These are phyloP conservation scores for Datnioides undecimradiatus DNA, from an alignment of 2,113 vertebrate species.

Conservation along the genomic window DNA sequence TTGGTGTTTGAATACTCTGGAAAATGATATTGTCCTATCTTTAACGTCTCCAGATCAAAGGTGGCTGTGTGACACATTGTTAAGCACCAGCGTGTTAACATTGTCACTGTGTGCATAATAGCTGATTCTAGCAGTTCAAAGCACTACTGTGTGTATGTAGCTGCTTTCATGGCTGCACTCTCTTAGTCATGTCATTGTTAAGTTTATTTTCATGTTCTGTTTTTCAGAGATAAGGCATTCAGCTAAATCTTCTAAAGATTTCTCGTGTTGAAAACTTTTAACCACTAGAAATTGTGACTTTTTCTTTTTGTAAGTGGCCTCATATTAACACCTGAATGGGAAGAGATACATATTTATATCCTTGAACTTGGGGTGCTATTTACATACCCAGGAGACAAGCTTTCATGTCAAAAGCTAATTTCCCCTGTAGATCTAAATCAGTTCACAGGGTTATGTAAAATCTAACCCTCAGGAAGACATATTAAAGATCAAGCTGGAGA, in stretches of 20 bases:
- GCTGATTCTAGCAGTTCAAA: background rate
- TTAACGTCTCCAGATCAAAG: no score
- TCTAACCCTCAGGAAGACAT: slow-evolving; percentile 41
- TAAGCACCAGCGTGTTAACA: background rate
- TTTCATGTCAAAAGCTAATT: slow-evolving; percentile 65
- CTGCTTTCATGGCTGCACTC: background rate
- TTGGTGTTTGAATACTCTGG: no score
- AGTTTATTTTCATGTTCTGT: background rate
- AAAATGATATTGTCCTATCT: no score
- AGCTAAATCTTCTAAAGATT: background rate
- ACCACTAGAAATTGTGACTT: background rate
- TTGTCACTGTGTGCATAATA: background rate
- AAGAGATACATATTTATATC: slow-evolving; percentile 46
- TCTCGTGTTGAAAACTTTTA: background rate
- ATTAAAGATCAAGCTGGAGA: slow-evolving; percentile 38
- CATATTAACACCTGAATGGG: slow-evolving; percentile 19
- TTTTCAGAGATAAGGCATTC: slow-evolving; percentile 2
- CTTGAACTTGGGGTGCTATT: slow-evolving; percentile 35
- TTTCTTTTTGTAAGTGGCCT: slow-evolving; percentile 1
- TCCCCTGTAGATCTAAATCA: slow-evolving; percentile 44
- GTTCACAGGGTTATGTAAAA: slow-evolving; percentile 42
- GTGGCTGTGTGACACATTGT: background rate
- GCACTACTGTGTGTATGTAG: background rate
- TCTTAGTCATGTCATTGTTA: background rate
- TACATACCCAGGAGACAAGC: slow-evolving; percentile 47